These are phyloP conservation scores for Willowsia nigromaculata DNA, from an alignment of 2,888 invertebrate species.

Conservation along the genomic window DNA sequence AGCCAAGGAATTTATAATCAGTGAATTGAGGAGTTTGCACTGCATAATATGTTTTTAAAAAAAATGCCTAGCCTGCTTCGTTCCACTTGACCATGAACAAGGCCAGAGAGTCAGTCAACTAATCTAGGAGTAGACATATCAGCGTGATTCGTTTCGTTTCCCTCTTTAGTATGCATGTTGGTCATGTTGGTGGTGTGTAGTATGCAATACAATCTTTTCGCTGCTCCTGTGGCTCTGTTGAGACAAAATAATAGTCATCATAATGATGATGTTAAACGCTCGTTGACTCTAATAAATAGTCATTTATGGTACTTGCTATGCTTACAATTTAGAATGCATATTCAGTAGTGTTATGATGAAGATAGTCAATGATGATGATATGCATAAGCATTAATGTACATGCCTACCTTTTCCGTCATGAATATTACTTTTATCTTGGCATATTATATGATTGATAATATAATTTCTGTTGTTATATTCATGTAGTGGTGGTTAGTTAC, in stretches of 20 bases:
- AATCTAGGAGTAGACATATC: not conserved
- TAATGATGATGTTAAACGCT: conserved; percentile 59
- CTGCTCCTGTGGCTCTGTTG: not conserved
- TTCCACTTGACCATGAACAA: conserved; percentile 50
- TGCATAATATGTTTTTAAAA: not conserved
- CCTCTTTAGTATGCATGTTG: too few relatives aligned
- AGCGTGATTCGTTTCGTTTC: not conserved
- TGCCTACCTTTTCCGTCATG: not conserved
- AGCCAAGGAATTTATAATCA: conserved; percentile 8
- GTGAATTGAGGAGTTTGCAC: not conserved
- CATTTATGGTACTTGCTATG: not conserved
- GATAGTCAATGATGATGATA: not conserved
- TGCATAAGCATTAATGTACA: not conserved
- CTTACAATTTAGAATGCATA: not conserved
- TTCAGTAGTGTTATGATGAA: not conserved
- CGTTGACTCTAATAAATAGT: conserved; percentile 56
- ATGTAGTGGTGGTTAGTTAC: not conserved
- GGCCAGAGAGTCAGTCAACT: conserved; percentile 24
- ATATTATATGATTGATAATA: not conserved
- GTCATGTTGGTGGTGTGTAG: too few relatives aligned
- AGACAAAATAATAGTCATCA: conserved; percentile 34
- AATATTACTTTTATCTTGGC: not conserved
- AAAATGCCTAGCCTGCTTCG: not conserved
- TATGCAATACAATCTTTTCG: not conserved
- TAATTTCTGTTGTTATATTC: too few relatives aligned